phyloP scores from a whole-genome alignment of 2,797 vertebrate species.

The Microctenopoma steveboyesi region DNA sequence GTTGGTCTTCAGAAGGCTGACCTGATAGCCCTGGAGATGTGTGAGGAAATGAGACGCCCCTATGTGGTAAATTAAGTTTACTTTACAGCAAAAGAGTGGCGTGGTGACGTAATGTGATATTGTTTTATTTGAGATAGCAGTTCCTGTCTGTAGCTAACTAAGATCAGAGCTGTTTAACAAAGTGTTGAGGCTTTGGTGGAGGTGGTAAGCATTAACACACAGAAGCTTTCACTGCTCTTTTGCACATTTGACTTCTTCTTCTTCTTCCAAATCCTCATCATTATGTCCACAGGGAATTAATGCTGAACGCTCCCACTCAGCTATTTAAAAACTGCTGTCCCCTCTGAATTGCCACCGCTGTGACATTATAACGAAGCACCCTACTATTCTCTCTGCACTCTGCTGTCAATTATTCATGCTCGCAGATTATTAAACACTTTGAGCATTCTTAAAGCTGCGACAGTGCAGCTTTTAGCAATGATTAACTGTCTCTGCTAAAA shows the following conservation, averaged over 20 bases:
- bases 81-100: no score
- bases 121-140: no score
- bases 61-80: constrained; percentile 84
- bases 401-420: constrained; percentile 69
- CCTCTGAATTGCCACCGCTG: constrained; percentile 34
- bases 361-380: constrained; percentile 57
- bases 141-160: not conserved
- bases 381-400: constrained; percentile 17
- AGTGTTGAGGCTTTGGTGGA: not conserved
- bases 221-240: not conserved
- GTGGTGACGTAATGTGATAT: no score
- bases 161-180: not conserved
- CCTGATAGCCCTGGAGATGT: constrained; percentile 91
- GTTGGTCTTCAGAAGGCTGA: constrained; percentile 88
- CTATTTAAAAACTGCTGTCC: constrained; percentile 74
- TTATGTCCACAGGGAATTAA: constrained; percentile 66
- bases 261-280: constrained; percentile 42
- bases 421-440: constrained; percentile 61
- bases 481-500: constrained; percentile 26
- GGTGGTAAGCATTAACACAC: not conserved
- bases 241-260: constrained; percentile 9
- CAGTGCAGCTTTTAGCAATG: constrained; percentile 31
- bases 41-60: constrained; percentile 91
- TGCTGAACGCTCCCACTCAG: constrained; percentile 67
- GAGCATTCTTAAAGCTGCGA: constrained; percentile 49